These are phyloP conservation scores for Uromys caudimaculatus DNA, from an alignment of 2,797 vertebrate species.

Conservation along the genomic window DNA sequence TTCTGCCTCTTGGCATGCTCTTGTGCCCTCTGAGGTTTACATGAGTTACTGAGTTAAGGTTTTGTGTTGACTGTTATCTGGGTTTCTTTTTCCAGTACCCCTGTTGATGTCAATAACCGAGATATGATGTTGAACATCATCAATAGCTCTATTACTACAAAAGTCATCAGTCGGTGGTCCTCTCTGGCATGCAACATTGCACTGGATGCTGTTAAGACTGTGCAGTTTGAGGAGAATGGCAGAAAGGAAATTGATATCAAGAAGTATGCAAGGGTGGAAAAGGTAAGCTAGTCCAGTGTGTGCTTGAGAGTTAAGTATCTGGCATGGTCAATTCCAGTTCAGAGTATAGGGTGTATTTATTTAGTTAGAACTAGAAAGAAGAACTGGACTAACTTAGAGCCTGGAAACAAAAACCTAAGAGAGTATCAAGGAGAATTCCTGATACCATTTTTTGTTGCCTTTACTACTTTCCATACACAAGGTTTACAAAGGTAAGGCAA, in stretches of 20 bases:
- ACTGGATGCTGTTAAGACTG: slow-evolving; percentile 94
- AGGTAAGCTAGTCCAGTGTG: slow-evolving; percentile 86
- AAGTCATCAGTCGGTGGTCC: slow-evolving; percentile 94
- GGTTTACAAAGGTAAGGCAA: neutral
- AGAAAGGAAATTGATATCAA: slow-evolving; percentile 98
- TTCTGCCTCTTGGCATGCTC: neutral
- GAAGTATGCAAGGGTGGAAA: slow-evolving; percentile 97
- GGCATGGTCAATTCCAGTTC: neutral
- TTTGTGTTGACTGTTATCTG: neutral
- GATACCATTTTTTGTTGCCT: neutral
- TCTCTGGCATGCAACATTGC: slow-evolving; percentile 95
- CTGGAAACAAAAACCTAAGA: slow-evolving; percentile 30
- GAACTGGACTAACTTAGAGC: neutral
- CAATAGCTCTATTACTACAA: slow-evolving; percentile 96
- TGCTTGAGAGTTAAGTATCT: neutral
- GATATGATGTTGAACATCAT: slow-evolving; percentile 96
- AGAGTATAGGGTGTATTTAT: neutral
- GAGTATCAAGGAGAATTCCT: neutral
- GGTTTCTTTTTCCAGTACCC: slow-evolving; percentile 87
- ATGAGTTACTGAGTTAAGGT: neutral
- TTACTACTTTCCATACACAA: neutral
- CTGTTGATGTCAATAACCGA: slow-evolving; percentile 92
- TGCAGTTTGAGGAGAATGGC: slow-evolving; percentile 95
- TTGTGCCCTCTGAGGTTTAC: neutral
- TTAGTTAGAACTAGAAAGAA: slow-evolving; percentile 5